phyloP scores from a whole-genome alignment of 2,113 vertebrate species.

The Ariopsis seemanni region DNA sequence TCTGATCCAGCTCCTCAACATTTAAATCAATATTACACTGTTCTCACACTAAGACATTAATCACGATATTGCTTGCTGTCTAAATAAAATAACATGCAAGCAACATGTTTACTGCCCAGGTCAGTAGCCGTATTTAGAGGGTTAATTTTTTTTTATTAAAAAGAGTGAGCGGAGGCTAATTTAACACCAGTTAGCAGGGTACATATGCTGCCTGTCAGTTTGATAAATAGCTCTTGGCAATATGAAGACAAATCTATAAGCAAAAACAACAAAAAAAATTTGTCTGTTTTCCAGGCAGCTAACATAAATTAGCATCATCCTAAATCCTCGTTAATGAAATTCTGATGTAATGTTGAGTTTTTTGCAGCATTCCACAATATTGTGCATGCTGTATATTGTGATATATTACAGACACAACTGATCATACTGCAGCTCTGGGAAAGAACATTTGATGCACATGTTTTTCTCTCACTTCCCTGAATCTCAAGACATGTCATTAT shows the following conservation, averaged over 20 bases:
- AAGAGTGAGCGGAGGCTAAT: not conserved
- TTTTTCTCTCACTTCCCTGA: conserved; percentile 26
- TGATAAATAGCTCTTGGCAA: conserved; percentile 16
- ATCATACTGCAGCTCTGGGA: not conserved
- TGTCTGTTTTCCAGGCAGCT: not conserved
- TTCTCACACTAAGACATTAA: not conserved
- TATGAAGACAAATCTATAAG: conserved; percentile 10
- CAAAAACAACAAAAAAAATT: not conserved
- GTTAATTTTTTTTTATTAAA: not conserved
- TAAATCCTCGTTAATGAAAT: not conserved
- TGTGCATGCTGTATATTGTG: not conserved
- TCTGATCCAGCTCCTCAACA: not conserved
- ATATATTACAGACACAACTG: not conserved
- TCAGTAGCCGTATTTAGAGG: not conserved
- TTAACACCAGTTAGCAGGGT: not conserved
- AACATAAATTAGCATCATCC: not conserved
- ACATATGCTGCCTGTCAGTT: conserved; percentile 17
- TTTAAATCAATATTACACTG: not conserved
- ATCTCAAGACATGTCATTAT: conserved; percentile 36
- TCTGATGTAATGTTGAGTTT: not conserved
- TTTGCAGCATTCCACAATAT: not conserved
- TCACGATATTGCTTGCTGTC: not conserved
- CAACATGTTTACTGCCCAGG: not conserved
- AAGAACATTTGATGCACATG: not conserved
- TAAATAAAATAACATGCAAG: not conserved